Conservation (phyloP, 1,140 invertebrate species). For the Sitobion miscanthi region DNA sequence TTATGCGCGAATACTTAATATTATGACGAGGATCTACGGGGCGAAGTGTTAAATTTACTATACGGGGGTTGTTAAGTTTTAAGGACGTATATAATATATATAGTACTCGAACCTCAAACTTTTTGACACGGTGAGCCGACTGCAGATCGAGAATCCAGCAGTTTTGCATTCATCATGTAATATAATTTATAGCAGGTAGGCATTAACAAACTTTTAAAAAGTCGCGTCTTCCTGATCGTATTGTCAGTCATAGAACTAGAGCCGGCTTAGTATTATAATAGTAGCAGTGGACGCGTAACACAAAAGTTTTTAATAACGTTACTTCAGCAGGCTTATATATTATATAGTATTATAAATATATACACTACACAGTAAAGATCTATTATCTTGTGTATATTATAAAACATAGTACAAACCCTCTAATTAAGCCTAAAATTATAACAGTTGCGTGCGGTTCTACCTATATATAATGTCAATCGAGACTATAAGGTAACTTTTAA, state of each 20-base stretch:
- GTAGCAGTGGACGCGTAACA: neutral
- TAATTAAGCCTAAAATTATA: neutral
- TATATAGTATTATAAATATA: neutral
- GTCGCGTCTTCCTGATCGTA: neutral
- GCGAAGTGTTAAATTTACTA: neutral
- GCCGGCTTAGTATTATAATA: neutral
- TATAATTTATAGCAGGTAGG: neutral
- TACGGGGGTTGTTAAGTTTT: neutral
- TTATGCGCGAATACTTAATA: neutral
- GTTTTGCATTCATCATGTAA: neutral
- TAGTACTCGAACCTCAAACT: constrained; percentile 4
- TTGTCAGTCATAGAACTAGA: neutral
- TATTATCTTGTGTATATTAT: constrained; percentile 12
- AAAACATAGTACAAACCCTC: neutral
- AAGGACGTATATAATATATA: neutral
- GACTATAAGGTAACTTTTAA: neutral
- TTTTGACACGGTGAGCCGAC: neutral
- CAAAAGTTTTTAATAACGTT: neutral
- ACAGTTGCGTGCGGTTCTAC: neutral
- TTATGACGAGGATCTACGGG: neutral
- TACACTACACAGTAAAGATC: neutral
- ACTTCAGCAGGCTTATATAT: neutral
- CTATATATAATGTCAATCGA: neutral
- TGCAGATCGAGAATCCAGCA: neutral
- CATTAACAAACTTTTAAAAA: constrained; percentile 16